Conservation (phyloP, 2,113 vertebrate species). For the Myotis yumanensis region DNA sequence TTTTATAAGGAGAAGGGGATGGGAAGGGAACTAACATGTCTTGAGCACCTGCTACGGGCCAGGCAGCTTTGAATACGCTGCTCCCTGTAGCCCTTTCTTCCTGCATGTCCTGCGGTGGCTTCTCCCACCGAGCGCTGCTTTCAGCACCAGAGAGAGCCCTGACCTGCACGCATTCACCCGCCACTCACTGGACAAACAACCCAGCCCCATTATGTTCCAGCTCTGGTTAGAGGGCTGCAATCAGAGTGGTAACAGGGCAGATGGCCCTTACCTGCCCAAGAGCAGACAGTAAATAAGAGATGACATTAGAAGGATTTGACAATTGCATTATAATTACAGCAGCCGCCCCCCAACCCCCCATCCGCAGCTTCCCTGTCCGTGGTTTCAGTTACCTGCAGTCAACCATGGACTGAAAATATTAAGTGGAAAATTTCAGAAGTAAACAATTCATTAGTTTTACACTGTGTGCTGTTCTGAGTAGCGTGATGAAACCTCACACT, state of each 20-base stretch:
- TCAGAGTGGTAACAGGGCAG: too few relatives aligned
- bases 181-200: rapidly evolving
- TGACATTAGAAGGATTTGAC: not conserved
- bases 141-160: too few relatives aligned
- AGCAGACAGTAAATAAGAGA: not conserved
- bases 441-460: not conserved
- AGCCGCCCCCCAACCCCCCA: not conserved
- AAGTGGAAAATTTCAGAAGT: not conserved
- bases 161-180: rapidly evolving
- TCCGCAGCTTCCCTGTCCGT: not conserved
- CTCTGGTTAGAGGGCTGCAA: rapidly evolving
- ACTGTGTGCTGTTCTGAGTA: not conserved
- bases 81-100: not conserved
- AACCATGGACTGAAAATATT: not conserved
- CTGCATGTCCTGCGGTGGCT: rapidly evolving
- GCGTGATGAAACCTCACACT: not conserved
- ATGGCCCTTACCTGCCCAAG: not conserved
- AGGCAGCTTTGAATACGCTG: rapidly evolving
- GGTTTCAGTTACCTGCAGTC: not conserved
- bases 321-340: not conserved
- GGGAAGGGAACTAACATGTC: not conserved
- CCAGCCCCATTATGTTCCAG: rapidly evolving
- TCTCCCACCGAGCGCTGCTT: rapidly evolving
- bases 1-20: not conserved
- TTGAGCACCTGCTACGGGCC: not conserved